Evolutionary conservation across 92 coral and sea anemone genomes (phyloP).

Genomic region (Bergia sp.): DNA sequence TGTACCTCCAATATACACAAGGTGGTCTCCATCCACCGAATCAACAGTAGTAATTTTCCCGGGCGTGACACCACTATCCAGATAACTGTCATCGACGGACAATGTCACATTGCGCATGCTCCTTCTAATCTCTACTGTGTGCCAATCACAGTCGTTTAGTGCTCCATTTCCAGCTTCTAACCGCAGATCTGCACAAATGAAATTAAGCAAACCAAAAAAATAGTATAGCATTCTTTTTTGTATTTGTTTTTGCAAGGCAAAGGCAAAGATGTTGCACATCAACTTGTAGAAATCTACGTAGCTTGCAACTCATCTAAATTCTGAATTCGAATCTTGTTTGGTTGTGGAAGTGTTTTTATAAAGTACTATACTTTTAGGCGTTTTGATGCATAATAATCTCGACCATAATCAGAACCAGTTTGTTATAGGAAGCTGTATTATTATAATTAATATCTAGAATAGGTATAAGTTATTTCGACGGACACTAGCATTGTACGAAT

Average conservation of each 20-base stretch:
- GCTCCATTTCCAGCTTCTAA: slow-evolving; percentile 28
- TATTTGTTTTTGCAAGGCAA: not conserved
- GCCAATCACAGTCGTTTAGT: slow-evolving; percentile 32
- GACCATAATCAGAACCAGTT: no score
- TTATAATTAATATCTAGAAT: no score
- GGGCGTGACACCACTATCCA: slow-evolving; percentile 8
- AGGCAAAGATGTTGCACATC: not conserved
- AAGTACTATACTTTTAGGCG: no score
- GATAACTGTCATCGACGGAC: not conserved
- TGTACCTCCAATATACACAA: slow-evolving; percentile 26
- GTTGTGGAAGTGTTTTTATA: no score
- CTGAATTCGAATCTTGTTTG: no score
- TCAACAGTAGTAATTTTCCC: not conserved
- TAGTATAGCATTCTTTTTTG: not conserved
- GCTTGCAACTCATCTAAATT: no score
- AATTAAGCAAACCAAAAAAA: not conserved
- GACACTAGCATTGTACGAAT: no score
- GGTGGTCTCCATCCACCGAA: not conserved
- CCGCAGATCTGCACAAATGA: not conserved
- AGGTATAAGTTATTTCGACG: no score
- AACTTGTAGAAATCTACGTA: no score
- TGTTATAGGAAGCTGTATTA: no score
- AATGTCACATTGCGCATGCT: slow-evolving; percentile 29
- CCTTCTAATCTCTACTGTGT: slow-evolving; percentile 34
- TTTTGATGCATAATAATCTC: no score